phyloP scores from a whole-genome alignment of 2,888 invertebrate genomes.

The Fragum fragum region DNA sequence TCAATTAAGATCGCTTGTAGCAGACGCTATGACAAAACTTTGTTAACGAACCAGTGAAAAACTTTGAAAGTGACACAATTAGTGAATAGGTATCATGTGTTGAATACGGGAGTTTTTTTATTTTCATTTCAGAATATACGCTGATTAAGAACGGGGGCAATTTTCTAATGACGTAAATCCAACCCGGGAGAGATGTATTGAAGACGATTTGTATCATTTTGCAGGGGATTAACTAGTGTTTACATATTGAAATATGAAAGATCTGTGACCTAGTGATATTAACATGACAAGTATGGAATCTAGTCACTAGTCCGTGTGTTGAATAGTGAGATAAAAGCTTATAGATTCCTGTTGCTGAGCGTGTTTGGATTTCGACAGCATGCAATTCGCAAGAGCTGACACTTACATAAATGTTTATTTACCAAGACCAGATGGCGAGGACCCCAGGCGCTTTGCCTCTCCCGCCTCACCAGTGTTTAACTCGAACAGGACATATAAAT shows the following conservation, averaged over 20 bases:
- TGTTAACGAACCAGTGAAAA: too few species aligned
- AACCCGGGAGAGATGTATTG: conserved; percentile 11
- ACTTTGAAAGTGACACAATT: too few species aligned
- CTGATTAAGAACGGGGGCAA: neutral
- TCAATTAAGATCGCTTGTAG: too few species aligned
- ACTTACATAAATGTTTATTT: conserved; percentile 72
- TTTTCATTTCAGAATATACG: neutral
- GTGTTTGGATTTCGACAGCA: conserved; percentile 10
- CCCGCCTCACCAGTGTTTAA: conserved; percentile 69
- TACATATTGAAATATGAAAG: neutral
- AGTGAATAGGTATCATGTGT: too few species aligned
- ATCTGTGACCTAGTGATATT: conserved; percentile 2
- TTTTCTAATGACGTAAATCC: neutral
- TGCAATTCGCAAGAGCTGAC: conserved; percentile 59
- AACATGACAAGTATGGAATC: neutral
- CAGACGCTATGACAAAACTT: too few species aligned
- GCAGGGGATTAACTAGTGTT: neutral
- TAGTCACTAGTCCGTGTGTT: neutral
- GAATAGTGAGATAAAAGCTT: neutral
- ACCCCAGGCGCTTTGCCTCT: conserved; percentile 46
- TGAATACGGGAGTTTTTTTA: too few species aligned
- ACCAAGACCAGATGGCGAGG: conserved; percentile 67
- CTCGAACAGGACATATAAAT: conserved; percentile 69
- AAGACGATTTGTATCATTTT: neutral
- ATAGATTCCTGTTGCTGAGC: too few species aligned